Conservation (phyloP, 2,888 invertebrate species). For the Fragum whitleyi region DNA sequence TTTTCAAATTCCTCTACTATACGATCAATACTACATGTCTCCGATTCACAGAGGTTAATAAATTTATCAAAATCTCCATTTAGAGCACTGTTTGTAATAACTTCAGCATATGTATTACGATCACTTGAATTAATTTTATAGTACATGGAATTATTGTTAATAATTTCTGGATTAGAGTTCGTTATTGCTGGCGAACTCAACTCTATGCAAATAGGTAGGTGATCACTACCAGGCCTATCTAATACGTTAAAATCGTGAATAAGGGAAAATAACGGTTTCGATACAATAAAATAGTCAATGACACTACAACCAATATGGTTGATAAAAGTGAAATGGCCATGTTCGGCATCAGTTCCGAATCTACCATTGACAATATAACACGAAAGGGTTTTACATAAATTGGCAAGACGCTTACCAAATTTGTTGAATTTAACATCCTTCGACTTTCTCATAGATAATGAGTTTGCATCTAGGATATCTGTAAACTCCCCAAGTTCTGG, state of each 20-base stretch:
- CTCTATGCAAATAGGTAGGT: constrained; percentile 4
- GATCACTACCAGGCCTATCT: not conserved
- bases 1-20: no score
- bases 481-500: not conserved
- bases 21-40: no score
- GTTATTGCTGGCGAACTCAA: not conserved
- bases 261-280: not conserved
- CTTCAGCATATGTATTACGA: no score
- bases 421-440: not conserved
- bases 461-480: not conserved
- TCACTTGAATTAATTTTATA: no score
- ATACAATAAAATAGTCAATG: constrained; percentile 8
- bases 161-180: no score
- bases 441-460: not conserved
- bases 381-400: constrained; percentile 8
- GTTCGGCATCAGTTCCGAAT: not conserved
- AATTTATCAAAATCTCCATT: not conserved
- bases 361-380: constrained; percentile 9
- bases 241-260: not conserved
- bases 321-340: constrained; percentile 4
- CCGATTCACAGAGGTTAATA: no score
- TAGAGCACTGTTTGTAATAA: not conserved
- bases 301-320: constrained; percentile 8
- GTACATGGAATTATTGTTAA: no score
- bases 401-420: not conserved